Evolutionary conservation across 2,888 invertebrate species (phyloP).

Genomic region (Cheiracanthium punctorium): DNA sequence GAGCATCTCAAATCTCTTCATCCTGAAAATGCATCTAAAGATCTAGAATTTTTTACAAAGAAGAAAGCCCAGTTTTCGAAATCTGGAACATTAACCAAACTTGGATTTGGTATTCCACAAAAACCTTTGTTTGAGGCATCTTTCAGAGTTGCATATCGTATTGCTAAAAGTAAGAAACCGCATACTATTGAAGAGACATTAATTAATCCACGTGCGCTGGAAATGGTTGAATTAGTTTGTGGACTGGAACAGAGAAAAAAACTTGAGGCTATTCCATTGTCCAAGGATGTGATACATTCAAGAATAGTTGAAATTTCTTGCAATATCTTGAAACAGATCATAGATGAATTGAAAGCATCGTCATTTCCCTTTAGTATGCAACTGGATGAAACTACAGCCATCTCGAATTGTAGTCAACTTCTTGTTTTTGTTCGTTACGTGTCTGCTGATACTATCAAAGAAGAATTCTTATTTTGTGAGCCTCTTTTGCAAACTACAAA

Average conservation of each 20-base stretch:
- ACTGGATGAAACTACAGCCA: conserved; percentile 77
- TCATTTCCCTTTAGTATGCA: conserved; percentile 63
- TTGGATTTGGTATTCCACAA: no score
- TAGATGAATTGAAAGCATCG: conserved; percentile 53
- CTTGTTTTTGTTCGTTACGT: conserved; percentile 48
- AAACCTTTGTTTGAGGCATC: no score
- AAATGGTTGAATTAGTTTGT: conserved; percentile 52
- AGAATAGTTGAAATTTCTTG: conserved; percentile 59
- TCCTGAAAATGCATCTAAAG: no score
- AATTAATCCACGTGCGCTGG: conserved; percentile 51
- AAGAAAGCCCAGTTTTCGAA: no score
- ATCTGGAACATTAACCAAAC: no score
- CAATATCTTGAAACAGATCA: conserved; percentile 62
- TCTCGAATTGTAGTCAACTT: conserved; percentile 55
- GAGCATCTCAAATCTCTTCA: conserved; percentile 39
- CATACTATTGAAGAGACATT: conserved; percentile 60
- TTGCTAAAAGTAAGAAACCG: conserved; percentile 61
- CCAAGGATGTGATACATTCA: conserved; percentile 50
- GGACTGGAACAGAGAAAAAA: conserved; percentile 57
- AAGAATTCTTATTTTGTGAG: conserved; percentile 56
- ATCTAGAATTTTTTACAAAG: no score
- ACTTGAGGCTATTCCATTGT: conserved; percentile 56
- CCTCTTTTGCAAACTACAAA: conserved; percentile 48
- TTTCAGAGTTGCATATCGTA: conserved; percentile 56
- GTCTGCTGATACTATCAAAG: conserved; percentile 41